Evolutionary conservation across 2,113 vertebrate genomes (phyloP), one percentile per base, ranked within the genome.

Genomic region (Pygathrix nemaeus): DNA sequence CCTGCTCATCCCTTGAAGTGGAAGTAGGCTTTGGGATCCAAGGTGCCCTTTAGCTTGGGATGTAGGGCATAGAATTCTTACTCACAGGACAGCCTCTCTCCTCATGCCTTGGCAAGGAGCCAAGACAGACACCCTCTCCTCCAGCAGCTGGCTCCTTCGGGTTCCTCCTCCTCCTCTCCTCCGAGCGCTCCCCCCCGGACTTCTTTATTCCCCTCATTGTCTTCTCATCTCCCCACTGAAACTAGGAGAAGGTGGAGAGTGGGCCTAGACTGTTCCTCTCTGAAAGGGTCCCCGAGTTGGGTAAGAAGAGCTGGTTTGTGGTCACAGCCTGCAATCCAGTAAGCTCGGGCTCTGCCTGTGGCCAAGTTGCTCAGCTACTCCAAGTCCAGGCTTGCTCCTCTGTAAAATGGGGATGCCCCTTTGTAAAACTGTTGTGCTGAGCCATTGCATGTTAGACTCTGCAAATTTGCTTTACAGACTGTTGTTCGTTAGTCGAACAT

Each of bases 1-100:
- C 87, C 95, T 68, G 4, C n/a, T 96, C 72, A 21, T 72, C 30
- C 79, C 76, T 83, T 81, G 86, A 38, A 93, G 35, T 35, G 72
- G 52, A 48, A 70, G 61, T 32, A 43, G 38, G 30, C 66, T 43
- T 4, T 45, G 52, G 35, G 38, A n/a, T n/a, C 52, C 35, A 85
- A 61, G 50, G 12, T 79, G 40, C 20, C 52, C n/a, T 81, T 84
- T 14, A 92, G 68, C 14, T 30, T 4, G 0, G 83, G 35, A 25
- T 20, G 3, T 3, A 40, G 25, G 9, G 66, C 30, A 35, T 48
- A 21, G 0, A 2, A 8, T 30, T 57, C 88, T 55, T 43, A 18
- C 0, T 2, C 16, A 1, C 8, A 32, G 16, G 61, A 12, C 23
- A 32, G 5, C 61, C 27, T 23, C 4, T 1, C 30, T 27, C 27